phyloP scores from a whole-genome alignment of 2,797 vertebrate genomes.

The Platalea minor region DNA sequence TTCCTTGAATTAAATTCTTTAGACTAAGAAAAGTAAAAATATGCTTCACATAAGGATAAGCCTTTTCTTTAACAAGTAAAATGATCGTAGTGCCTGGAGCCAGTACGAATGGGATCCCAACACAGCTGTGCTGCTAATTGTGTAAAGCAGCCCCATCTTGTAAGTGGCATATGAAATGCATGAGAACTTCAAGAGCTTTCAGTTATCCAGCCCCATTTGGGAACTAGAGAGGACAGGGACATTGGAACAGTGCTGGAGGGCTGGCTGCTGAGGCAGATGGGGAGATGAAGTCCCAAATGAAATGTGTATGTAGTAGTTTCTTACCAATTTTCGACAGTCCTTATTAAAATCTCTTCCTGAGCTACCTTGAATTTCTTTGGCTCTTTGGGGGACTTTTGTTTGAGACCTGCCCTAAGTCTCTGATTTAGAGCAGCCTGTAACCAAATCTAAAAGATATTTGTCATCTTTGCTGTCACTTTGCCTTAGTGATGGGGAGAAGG shows the following conservation, averaged over 20 bases:
- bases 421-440: not conserved
- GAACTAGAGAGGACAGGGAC: not conserved
- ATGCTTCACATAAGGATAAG: not conserved
- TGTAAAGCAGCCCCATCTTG: not conserved
- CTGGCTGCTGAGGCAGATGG: not conserved
- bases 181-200: not conserved
- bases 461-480: not conserved
- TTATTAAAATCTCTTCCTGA: not conserved
- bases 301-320: not conserved
- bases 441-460: not conserved
- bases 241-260: not conserved
- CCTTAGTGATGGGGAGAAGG: not conserved
- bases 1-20: not conserved
- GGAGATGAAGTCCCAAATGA: not conserved
- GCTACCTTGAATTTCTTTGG: not conserved
- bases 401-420: not conserved
- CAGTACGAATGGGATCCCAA: not conserved
- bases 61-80: not conserved
- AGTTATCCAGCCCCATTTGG: not conserved
- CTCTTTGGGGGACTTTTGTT: not conserved
- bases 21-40: not conserved
- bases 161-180: not conserved
- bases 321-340: not conserved
- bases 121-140: not conserved
- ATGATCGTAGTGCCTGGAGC: fast-evolving